phyloP scores from a whole-genome alignment of 1,140 invertebrate species.

The Tetramorium parvispinum region DNA sequence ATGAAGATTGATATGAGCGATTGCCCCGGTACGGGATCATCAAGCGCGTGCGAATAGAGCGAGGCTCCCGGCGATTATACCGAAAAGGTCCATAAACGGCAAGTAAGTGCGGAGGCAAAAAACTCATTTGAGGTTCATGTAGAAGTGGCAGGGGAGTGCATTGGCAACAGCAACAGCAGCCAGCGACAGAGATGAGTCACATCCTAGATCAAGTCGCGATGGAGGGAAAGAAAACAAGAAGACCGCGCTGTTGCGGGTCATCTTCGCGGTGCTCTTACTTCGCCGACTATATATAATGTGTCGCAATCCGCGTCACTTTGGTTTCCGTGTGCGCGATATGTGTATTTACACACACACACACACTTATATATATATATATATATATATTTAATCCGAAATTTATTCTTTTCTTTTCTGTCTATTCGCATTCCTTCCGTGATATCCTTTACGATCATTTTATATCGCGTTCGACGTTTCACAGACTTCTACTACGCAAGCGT shows the following conservation, averaged over 20 bases:
- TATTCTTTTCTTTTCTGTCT: not conserved
- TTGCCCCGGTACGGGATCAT: not conserved
- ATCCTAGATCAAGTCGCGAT: slow-evolving; percentile 25
- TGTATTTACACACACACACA: not conserved
- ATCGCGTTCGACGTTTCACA: not conserved
- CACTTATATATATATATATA: not conserved
- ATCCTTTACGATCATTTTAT: not conserved
- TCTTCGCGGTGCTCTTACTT: slow-evolving; percentile 12
- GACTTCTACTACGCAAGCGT: not conserved
- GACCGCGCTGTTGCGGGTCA: not conserved
- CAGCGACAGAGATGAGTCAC: slow-evolving; percentile 43
- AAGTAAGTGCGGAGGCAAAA: slow-evolving; percentile 23
- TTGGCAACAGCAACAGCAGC: not conserved
- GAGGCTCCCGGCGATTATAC: slow-evolving; percentile 6
- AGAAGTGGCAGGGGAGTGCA: not conserved
- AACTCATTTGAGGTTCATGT: slow-evolving; percentile 38
- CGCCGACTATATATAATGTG: not conserved
- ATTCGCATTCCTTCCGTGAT: not conserved
- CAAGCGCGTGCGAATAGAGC: slow-evolving; percentile 32
- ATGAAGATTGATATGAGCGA: slow-evolving; percentile 1
- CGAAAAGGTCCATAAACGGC: slow-evolving; percentile 48
- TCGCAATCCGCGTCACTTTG: slow-evolving; percentile 15
- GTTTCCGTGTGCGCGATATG: not conserved
- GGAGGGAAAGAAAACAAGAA: slow-evolving; percentile 16
- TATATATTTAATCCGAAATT: slow-evolving; percentile 1